Base-by-base conservation (phyloP, 2,888 invertebrate genomes). In the Fragum whitleyi region DNA sequence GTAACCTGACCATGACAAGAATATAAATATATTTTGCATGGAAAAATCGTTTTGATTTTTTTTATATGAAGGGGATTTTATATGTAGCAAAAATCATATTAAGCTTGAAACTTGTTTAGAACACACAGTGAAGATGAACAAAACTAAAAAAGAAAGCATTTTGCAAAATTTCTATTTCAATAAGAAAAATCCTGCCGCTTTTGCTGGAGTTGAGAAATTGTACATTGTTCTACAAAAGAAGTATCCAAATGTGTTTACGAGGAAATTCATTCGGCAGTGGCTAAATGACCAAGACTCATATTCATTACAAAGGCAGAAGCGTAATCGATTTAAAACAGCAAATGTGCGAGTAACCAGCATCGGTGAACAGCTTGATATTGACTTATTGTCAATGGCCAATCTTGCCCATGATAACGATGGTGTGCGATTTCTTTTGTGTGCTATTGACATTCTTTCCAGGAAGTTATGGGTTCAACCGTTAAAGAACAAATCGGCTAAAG, bases 251-350 rank as follows among this genome's bases (percentile, higher is more conserved):
- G 21, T 65, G 42, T 82, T 82, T 59, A 76, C 73, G 0, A 26
- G 57, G 7, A 3, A 23, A 61, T 72, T 68, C 55, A 74, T 79
- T 9, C 28, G 62, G 71, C 65, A 80, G 26, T 80, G 83, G 77
- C 55, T 80, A 32, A 74, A 68, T 19, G 42, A 77, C 57, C 69
- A 80, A 57, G 81, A 80, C 51, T 67, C 75, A 0, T 80, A 80
- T 51, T 74, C 75, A 7, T 55, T 83, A 14, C 80, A 80, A 36
- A 83, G 77, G 47, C 29, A 72, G 21, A 67, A 47, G 39, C 68
- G 70, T 9, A 72, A 75, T 42, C 47, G 39, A 19, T 77, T 78
- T 39, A 81, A 77, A 29, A 74, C 74, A 21, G 71, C 81, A 2
- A 77, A 77, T 51, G 77, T 81, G 51, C 65, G 77, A 28, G 77